phyloP scores from a whole-genome alignment of 2,113 vertebrate species.

The Ictidomys tridecemlineatus region DNA sequence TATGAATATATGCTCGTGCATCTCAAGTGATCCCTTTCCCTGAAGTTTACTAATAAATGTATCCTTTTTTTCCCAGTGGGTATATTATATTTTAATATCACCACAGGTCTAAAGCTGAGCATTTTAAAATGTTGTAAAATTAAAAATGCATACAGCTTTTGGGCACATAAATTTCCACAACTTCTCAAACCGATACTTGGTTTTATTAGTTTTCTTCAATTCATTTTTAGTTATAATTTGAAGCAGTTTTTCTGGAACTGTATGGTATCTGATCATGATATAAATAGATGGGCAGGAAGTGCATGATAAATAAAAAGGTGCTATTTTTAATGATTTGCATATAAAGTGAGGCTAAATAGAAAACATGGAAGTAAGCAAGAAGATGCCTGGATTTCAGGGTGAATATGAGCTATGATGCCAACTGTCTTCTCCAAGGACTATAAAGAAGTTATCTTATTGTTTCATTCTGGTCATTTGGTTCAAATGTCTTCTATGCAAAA shows the following conservation, averaged over 20 bases:
- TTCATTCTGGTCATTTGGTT: neutral
- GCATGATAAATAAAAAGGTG: neutral
- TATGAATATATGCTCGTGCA: neutral
- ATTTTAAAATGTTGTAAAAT: neutral
- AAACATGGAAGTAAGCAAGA: neutral
- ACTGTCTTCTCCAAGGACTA: neutral
- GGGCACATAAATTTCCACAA: neutral
- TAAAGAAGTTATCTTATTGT: neutral
- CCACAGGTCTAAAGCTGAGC: neutral
- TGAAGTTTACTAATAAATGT: neutral
- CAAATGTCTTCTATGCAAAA: slow-evolving; percentile 13
- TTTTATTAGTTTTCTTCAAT: slow-evolving; percentile 38
- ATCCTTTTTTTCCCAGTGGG: neutral
- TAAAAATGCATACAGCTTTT: neutral
- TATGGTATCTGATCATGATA: neutral
- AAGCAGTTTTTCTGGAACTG: neutral
- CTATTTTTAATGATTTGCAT: neutral
- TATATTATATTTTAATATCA: neutral
- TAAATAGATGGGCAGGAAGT: neutral
- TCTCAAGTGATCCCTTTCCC: neutral
- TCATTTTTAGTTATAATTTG: neutral
- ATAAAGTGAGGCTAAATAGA: neutral
- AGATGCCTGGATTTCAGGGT: neutral
- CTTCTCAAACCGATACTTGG: neutral
- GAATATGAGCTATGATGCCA: neutral